phyloP scores from a whole-genome alignment of 2,888 invertebrate genomes.

The Belgica antarctica region DNA sequence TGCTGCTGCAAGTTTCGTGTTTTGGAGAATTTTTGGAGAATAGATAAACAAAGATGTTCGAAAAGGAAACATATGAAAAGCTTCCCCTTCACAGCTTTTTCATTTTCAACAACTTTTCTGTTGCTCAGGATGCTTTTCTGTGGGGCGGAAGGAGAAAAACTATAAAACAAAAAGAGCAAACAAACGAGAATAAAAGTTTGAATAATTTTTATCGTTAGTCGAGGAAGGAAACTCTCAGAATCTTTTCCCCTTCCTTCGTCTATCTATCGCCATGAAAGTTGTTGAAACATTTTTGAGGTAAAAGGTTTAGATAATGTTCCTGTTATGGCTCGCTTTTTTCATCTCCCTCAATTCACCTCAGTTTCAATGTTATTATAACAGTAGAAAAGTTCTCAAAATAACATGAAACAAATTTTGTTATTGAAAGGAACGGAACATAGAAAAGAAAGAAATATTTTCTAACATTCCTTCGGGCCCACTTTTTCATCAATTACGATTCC shows the following conservation, averaged over 20 bases:
- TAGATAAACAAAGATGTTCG: background rate
- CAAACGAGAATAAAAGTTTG: no score
- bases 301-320: background rate
- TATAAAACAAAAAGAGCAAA: constrained; percentile 19
- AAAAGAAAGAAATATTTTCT: background rate
- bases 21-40: background rate
- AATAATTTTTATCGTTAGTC: constrained; percentile 18
- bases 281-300: constrained; percentile 17
- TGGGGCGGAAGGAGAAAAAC: background rate
- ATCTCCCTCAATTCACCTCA: constrained; percentile 18
- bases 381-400: constrained; percentile 18
- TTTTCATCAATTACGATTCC: constrained; percentile 1
- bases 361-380: constrained; percentile 17
- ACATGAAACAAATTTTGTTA: constrained; percentile 28
- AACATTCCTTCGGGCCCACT: constrained; percentile 10
- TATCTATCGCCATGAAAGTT: no score
- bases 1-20: background rate
- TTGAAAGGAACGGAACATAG: constrained; percentile 17
- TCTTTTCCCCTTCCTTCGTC: background rate
- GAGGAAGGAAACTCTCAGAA: background rate
- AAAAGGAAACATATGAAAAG: background rate
- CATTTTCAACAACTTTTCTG: constrained; percentile 13
- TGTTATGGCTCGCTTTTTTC: constrained; percentile 2
- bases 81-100: background rate
- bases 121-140: background rate